phyloP scores from a whole-genome alignment of 2,888 invertebrate genomes.

The Drosophila nr. medialis region DNA sequence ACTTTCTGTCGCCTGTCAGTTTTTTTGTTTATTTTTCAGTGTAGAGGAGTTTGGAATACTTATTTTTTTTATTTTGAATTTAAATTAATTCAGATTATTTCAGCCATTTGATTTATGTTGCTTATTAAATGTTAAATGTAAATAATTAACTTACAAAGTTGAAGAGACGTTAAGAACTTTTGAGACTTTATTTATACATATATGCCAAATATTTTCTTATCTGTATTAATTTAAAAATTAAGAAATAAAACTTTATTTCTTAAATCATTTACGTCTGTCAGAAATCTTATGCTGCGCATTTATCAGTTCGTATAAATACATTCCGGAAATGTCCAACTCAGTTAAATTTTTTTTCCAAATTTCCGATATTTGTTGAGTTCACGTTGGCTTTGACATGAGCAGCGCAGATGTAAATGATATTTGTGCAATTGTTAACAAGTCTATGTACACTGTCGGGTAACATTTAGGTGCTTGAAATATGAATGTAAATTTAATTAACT shows the following conservation, averaged over 20 bases:
- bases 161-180: background rate
- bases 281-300: slow-evolving; percentile 32
- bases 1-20: slow-evolving; percentile 1
- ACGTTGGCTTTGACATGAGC: slow-evolving; percentile 55
- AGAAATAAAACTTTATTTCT: background rate
- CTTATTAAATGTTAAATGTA: background rate
- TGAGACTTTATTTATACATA: background rate
- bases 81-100: background rate
- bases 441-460: slow-evolving; percentile 19
- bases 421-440: background rate
- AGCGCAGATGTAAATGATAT: slow-evolving; percentile 43
- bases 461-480: slow-evolving; percentile 29
- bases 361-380: slow-evolving; percentile 52
- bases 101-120: background rate
- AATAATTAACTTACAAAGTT: background rate
- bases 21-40: background rate
- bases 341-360: slow-evolving; percentile 25
- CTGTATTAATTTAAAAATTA: background rate
- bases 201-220: background rate
- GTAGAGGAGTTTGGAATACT: background rate
- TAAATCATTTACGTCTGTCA: background rate
- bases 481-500: slow-evolving; percentile 68
- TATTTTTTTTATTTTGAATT: background rate
- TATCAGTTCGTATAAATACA: slow-evolving; percentile 1
- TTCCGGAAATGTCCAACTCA: slow-evolving; percentile 1